Percentiles rank a stretch among this genome's conserved stretches.
Conservation (phyloP, 2,113 vertebrate species). For the Sander lucioperca region DNA sequence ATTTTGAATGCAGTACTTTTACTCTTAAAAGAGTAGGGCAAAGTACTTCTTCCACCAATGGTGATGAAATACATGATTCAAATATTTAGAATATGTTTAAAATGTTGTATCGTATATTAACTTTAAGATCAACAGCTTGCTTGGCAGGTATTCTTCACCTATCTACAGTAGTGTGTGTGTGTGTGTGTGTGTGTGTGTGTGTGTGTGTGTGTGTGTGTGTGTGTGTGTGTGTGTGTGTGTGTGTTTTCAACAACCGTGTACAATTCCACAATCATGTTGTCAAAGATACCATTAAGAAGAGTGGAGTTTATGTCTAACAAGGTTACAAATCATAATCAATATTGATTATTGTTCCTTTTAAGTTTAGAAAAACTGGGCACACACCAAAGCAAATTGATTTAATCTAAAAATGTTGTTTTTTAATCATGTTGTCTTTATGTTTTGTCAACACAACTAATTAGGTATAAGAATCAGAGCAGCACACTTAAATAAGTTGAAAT, state of each 20-base stretch:
- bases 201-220: not conserved
- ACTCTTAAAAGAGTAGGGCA: no score
- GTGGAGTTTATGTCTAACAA: not conserved
- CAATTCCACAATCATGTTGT: not conserved
- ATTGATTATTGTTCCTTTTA: not conserved
- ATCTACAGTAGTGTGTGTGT: no score
- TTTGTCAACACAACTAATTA: not conserved
- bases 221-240: not conserved
- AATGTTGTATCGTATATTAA: no score
- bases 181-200: not conserved
- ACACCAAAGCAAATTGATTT: not conserved
- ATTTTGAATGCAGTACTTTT: not conserved
- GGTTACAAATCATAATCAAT: not conserved
- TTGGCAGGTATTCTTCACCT: not conserved
- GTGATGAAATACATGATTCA: not conserved
- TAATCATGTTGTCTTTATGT: conserved; percentile 1
- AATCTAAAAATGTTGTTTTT: not conserved
- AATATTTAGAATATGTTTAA: no score
- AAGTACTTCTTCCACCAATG: no score
- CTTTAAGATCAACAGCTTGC: not conserved
- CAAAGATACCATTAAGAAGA: not conserved
- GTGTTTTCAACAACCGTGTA: not conserved
- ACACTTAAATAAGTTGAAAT: conserved; percentile 12
- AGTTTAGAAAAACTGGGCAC: not conserved
- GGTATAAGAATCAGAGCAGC: not conserved